Evolutionary conservation across 2,113 vertebrate genomes (phyloP).

Genomic region (Epinephelus lanceolatus): DNA sequence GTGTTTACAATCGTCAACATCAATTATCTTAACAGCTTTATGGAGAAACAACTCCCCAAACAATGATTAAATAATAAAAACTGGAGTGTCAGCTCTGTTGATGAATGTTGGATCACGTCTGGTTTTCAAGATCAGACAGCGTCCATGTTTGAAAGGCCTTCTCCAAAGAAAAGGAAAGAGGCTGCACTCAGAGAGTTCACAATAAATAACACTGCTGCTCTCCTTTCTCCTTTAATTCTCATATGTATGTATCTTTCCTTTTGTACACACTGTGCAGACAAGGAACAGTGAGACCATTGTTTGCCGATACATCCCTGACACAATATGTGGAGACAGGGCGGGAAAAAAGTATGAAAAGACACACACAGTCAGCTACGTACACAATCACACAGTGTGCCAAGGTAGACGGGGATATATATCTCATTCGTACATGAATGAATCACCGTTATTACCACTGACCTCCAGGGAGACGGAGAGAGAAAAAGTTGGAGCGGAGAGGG

Average conservation of each 20-base stretch:
- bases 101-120: neutral
- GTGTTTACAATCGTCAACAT: neutral
- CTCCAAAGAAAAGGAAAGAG: neutral
- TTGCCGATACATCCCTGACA: slow-evolving; percentile 20
- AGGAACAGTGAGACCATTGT: slow-evolving; percentile 13
- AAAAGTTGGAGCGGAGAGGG: neutral
- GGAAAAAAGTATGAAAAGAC: neutral
- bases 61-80: neutral
- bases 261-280: slow-evolving; percentile 9
- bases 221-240: neutral
- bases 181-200: neutral
- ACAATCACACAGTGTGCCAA: neutral
- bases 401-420: slow-evolving; percentile 28
- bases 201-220: neutral
- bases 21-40: neutral
- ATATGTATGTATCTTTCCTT: slow-evolving; percentile 14
- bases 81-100: too few species aligned
- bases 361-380: slow-evolving; percentile 6
- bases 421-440: slow-evolving; percentile 52
- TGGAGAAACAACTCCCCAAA: neutral
- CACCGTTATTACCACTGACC: slow-evolving; percentile 49
- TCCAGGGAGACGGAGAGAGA: slow-evolving; percentile 16
- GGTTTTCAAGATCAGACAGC: neutral
- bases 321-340: neutral
- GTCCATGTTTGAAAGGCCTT: neutral